A percentile compares a stretch with the other conserved stretches of the same genome.
phyloP scores from a whole-genome alignment of 2,113 vertebrate species.

The Oncorhynchus clarkii region DNA sequence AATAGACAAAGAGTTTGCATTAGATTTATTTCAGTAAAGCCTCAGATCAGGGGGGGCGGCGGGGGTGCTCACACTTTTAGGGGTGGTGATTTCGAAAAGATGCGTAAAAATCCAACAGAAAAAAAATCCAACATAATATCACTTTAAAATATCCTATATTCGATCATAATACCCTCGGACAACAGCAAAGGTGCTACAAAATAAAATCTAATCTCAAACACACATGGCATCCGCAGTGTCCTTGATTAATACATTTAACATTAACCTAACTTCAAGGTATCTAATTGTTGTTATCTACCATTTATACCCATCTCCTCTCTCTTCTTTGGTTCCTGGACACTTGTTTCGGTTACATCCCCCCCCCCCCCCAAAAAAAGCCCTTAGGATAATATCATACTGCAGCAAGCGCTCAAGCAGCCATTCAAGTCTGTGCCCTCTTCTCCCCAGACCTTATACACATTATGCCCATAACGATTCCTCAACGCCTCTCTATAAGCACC shows the following conservation, averaged over 20 bases:
- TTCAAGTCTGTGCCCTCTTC: conserved; percentile 41
- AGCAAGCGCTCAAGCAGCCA: conserved; percentile 47
- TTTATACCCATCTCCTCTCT: neutral
- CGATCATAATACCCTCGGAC: neutral
- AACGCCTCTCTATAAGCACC: conserved; percentile 33
- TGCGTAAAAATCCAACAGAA: neutral
- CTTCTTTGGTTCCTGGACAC: neutral
- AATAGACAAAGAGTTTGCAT: conserved; percentile 73
- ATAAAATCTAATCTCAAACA: neutral
- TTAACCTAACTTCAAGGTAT: neutral
- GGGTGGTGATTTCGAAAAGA: neutral
- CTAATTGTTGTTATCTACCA: neutral
- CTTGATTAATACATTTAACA: neutral
- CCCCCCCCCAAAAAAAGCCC: conserved; percentile 6
- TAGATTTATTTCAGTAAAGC: conserved; percentile 43
- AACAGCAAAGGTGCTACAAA: neutral
- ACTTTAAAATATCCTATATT: neutral
- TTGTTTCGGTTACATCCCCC: neutral
- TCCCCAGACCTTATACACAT: conserved; percentile 32
- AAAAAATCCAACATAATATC: too few relatives aligned
- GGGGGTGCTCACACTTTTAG: too few relatives aligned
- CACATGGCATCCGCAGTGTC: neutral
- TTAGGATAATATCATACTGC: conserved; percentile 48
- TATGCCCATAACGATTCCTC: conserved; percentile 44
- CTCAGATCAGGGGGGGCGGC: neutral